phyloP scores from a whole-genome alignment of 2,888 invertebrate genomes.

The Seira musarum region DNA sequence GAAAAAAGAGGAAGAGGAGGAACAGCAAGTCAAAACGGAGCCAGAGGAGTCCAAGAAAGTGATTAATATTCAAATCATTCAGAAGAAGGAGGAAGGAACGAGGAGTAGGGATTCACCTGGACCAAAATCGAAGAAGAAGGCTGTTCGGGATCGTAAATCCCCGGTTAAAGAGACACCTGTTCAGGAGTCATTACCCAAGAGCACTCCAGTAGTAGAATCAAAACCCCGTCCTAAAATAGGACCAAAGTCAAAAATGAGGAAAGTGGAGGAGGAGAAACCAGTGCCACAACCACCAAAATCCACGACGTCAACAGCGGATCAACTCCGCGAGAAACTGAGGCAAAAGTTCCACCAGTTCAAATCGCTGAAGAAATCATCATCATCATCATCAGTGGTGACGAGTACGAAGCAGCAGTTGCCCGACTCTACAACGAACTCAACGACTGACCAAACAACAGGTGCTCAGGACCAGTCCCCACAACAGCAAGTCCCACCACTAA shows the following conservation, averaged over 20 bases:
- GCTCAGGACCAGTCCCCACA: neutral
- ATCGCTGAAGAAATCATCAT: neutral
- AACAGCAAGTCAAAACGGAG: neutral
- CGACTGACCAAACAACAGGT: too few relatives aligned
- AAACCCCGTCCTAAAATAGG: neutral
- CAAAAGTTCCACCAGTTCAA: slow-evolving; percentile 41
- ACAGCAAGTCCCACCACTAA: neutral
- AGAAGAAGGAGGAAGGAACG: neutral
- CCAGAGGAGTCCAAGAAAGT: neutral
- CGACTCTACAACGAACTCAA: slow-evolving; percentile 26
- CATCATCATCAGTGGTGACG: neutral
- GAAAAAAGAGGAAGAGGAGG: neutral
- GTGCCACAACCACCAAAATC: neutral
- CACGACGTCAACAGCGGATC: slow-evolving; percentile 21
- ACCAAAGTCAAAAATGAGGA: neutral
- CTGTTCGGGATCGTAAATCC: neutral
- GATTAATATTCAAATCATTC: neutral
- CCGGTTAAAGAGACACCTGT: neutral
- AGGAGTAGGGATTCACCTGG: too few relatives aligned
- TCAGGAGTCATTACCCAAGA: neutral
- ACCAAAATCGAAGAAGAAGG: neutral
- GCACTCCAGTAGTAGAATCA: too few relatives aligned
- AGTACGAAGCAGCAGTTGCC: slow-evolving; percentile 1
- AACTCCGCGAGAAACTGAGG: slow-evolving; percentile 19
- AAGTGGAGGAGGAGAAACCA: neutral